Conservation (phyloP, 2,113 vertebrate species). For the Archocentrus centrarchus region DNA sequence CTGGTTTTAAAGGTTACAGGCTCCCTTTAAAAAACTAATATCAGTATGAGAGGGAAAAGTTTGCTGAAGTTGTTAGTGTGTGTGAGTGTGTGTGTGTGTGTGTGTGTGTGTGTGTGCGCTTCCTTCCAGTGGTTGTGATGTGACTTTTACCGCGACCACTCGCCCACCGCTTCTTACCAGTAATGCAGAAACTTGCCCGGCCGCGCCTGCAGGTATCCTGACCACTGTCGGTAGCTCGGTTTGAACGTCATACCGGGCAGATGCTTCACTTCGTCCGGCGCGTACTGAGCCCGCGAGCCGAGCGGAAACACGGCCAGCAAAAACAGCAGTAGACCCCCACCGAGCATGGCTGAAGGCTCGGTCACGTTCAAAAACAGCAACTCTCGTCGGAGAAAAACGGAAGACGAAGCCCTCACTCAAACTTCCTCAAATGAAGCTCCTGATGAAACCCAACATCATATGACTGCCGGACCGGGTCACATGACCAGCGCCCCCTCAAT, state of each 20-base stretch:
- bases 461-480: constrained; percentile 45
- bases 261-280: constrained; percentile 73
- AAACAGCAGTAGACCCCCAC: constrained; percentile 14
- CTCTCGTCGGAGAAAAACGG: rapidly evolving
- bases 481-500: constrained; percentile 26
- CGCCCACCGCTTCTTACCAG: constrained; percentile 69
- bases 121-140: too few species aligned
- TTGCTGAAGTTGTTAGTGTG: not conserved
- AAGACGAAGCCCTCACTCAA: not conserved
- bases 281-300: constrained; percentile 61
- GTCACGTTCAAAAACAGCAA: not conserved
- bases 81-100: too few species aligned
- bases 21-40: too few species aligned
- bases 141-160: not conserved
- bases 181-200: constrained; percentile 81
- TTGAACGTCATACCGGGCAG: constrained; percentile 80
- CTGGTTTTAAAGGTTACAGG: not conserved
- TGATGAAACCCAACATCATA: constrained; percentile 1
- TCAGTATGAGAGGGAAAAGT: not conserved
- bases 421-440: not conserved
- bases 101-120: too few species aligned
- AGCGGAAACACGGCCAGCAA: constrained; percentile 34
- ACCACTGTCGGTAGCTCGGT: constrained; percentile 80
- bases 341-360: constrained; percentile 19
- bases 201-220: constrained; percentile 78